These are phyloP conservation scores for Bombus sylvicola DNA, from an alignment of 1,140 invertebrate species.

Conservation along the genomic window DNA sequence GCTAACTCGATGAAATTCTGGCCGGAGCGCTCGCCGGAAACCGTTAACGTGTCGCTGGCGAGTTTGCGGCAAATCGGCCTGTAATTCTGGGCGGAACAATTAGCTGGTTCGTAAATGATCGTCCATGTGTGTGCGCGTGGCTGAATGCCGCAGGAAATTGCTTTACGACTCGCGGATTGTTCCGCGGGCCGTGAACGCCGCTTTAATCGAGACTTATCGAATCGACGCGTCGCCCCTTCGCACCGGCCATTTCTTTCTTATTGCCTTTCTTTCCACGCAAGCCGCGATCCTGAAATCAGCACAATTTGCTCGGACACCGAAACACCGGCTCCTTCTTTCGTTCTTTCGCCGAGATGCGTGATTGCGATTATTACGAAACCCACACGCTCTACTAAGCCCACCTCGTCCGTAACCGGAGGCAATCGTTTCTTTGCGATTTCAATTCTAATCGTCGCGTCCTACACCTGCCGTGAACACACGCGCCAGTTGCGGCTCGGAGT, in stretches of 20 bases:
- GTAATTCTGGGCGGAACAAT: constrained; percentile 25
- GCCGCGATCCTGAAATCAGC: background rate
- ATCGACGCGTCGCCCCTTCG: background rate
- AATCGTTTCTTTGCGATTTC: background rate
- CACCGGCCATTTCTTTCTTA: background rate
- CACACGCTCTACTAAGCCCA: background rate
- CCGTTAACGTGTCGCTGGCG: constrained; percentile 9
- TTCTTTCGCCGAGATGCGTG: background rate
- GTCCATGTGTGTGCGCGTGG: background rate
- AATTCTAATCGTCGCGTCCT: background rate
- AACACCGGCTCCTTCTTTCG: background rate
- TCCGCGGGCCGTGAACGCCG: background rate
- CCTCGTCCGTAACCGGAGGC: constrained; percentile 2
- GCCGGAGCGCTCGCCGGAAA: too few species aligned
- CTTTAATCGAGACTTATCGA: constrained; percentile 18
- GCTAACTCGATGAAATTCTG: too few species aligned
- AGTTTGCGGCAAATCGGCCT: background rate
- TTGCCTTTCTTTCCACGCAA: too few species aligned
- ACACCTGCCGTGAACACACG: background rate
- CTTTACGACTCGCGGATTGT: constrained; percentile 19
- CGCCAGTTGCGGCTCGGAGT: too few species aligned
- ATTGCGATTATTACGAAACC: background rate
- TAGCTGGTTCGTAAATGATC: constrained; percentile 12
- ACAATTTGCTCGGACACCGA: background rate
- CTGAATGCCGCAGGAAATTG: background rate